Percentiles rank a stretch among this genome's conserved stretches.
Evolutionary conservation across 2,113 vertebrate species (phyloP).

Genomic region (Rhinolophus sinicus): DNA sequence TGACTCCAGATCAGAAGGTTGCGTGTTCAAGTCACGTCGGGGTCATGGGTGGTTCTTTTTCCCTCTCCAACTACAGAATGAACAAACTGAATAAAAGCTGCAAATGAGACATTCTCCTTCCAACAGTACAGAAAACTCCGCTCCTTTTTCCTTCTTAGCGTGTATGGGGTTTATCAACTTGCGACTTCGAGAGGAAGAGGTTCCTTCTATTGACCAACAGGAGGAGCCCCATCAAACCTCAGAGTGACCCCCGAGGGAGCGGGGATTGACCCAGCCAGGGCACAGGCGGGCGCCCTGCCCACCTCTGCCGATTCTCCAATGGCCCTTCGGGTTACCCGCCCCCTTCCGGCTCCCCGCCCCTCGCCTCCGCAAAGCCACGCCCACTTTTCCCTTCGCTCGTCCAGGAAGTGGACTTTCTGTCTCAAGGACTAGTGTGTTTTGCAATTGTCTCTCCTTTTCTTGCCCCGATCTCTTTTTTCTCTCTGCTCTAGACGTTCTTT

Average conservation of each 20-base stretch:
- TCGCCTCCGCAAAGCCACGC: too few relatives aligned
- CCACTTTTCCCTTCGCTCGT: neutral
- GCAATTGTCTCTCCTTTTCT: neutral
- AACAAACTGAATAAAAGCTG: accelerated
- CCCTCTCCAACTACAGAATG: accelerated
- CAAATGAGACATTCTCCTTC: accelerated
- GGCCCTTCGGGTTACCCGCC: too few relatives aligned
- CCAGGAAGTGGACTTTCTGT: neutral
- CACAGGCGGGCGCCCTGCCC: accelerated
- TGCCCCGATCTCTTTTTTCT: neutral
- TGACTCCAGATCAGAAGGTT: slow-evolving; percentile 85
- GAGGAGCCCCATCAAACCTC: neutral
- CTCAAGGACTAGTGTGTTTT: neutral
- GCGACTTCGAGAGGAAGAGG: neutral
- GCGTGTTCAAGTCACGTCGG: slow-evolving; percentile 83
- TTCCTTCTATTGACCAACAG: neutral
- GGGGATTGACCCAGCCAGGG: accelerated
- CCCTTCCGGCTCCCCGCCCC: too few relatives aligned
- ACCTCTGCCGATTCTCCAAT: accelerated
- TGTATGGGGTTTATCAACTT: accelerated
- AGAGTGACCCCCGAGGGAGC: accelerated
- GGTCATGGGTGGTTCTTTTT: accelerated
- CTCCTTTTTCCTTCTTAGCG: neutral
- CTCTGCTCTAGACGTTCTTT: too few relatives aligned
- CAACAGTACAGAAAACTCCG: accelerated